Conservation (phyloP, 2,113 vertebrate species). For the Nesoenas mayeri region DNA sequence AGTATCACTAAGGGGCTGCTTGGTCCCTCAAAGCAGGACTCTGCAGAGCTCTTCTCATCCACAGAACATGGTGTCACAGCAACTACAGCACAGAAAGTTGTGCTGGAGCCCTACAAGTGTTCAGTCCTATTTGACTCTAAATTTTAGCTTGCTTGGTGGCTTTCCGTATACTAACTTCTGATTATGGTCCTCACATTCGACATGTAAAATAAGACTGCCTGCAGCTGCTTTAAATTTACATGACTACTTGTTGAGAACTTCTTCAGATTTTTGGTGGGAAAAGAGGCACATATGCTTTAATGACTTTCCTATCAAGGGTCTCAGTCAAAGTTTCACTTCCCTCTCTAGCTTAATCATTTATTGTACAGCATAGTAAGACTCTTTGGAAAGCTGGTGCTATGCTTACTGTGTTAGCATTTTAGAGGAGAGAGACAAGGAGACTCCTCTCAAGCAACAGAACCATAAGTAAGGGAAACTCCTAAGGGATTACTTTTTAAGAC, state of each 20-base stretch:
- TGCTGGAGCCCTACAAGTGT: background rate
- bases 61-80: no score
- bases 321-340: background rate
- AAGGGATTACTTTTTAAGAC: constrained; percentile 50
- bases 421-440: background rate
- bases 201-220: background rate
- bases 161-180: background rate
- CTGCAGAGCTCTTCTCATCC: background rate
- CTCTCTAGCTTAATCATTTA: constrained; percentile 19
- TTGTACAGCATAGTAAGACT: background rate
- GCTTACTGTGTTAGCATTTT: background rate
- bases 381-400: background rate
- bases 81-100: background rate
- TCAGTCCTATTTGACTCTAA: background rate
- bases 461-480: background rate
- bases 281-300: background rate
- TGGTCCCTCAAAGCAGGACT: background rate
- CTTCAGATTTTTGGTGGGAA: background rate
- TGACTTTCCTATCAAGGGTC: background rate
- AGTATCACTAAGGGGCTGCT: background rate
- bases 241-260: background rate
- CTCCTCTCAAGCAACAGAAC: background rate
- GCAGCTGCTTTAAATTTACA: background rate
- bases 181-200: fast-evolving
- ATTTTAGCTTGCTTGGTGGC: background rate